A percentile compares a stretch with the other conserved stretches of the same genome.
Evolutionary conservation across 1,140 invertebrate species (phyloP).

Genomic region (Drosophila ercepeae): DNA sequence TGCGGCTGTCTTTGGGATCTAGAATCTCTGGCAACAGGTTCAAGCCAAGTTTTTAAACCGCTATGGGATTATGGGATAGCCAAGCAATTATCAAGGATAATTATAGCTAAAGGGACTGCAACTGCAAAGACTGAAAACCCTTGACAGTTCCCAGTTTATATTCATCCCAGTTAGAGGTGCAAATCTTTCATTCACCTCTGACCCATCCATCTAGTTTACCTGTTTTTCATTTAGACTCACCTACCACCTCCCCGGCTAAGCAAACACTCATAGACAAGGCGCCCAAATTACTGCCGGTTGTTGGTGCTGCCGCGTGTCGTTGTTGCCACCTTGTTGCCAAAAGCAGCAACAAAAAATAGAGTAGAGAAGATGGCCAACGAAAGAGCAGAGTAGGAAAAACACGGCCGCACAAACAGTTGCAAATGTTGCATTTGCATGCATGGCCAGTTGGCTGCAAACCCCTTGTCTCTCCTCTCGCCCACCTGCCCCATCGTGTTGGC

Average conservation of each 20-base stretch:
- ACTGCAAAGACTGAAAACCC: too few relatives aligned
- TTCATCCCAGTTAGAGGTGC: background rate
- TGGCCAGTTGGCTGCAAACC: conserved; percentile 60
- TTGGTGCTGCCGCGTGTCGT: conserved; percentile 56
- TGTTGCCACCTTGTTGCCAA: conserved; percentile 73
- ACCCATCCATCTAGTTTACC: background rate
- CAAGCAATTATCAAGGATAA: too few relatives aligned
- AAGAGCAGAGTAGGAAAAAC: conserved; percentile 12
- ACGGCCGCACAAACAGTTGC: conserved; percentile 71
- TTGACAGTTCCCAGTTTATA: background rate
- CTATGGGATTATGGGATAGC: too few relatives aligned
- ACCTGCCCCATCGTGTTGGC: conserved; percentile 4
- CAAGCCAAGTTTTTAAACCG: background rate
- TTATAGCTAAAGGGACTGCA: background rate
- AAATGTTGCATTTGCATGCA: conserved; percentile 81
- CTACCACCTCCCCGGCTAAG: conserved; percentile 23
- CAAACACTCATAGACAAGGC: conserved; percentile 63
- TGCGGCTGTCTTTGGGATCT: conserved; percentile 8
- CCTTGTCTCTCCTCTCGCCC: background rate
- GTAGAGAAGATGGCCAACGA: conserved; percentile 5
- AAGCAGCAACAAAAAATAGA: conserved; percentile 18
- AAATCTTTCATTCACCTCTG: conserved; percentile 4
- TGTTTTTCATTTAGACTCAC: conserved; percentile 13
- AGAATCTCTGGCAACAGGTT: conserved; percentile 20
- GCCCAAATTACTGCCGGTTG: conserved; percentile 76